Evolutionary conservation across 1,140 invertebrate genomes (phyloP).

Genomic region (Ditylenchus dipsaci): DNA sequence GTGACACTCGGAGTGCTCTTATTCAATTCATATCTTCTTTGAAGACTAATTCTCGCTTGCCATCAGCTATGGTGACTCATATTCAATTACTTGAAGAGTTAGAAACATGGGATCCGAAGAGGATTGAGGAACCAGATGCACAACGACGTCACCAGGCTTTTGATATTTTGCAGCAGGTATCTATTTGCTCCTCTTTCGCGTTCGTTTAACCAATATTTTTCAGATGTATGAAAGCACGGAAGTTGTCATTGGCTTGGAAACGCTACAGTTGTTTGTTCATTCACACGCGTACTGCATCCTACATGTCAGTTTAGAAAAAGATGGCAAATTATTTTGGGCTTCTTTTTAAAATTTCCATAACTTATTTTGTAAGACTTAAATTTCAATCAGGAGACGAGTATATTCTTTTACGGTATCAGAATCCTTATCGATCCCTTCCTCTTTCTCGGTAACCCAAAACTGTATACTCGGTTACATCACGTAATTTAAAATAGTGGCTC

Average conservation of each 20-base stretch:
- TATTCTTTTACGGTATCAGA: too few relatives aligned
- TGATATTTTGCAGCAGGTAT: conserved; percentile 71
- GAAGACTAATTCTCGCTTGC: neutral
- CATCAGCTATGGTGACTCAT: neutral
- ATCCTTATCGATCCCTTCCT: too few relatives aligned
- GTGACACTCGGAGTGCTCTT: neutral
- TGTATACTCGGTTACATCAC: conserved; percentile 45
- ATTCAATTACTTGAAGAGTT: conserved; percentile 61
- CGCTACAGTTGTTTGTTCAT: conserved; percentile 31
- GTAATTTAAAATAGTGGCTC: neutral
- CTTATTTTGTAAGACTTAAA: too few relatives aligned
- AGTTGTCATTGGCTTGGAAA: conserved; percentile 1
- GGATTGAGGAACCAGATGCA: conserved; percentile 87
- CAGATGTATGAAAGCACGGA: conserved; percentile 21
- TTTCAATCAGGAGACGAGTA: too few relatives aligned
- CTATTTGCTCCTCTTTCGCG: conserved; percentile 66
- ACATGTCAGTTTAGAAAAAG: conserved; percentile 28
- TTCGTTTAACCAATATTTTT: conserved; percentile 12
- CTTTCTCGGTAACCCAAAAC: too few relatives aligned
- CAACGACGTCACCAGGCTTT: conserved; percentile 71
- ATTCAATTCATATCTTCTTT: neutral
- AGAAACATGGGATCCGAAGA: conserved; percentile 77
- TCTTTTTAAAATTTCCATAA: too few relatives aligned
- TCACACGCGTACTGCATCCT: conserved; percentile 30
- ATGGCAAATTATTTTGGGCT: too few relatives aligned